Evolutionary conservation across 2,888 invertebrate genomes (phyloP), one percentile per base, ranked within the genome.

Genomic region (Quadroppia sp.): DNA sequence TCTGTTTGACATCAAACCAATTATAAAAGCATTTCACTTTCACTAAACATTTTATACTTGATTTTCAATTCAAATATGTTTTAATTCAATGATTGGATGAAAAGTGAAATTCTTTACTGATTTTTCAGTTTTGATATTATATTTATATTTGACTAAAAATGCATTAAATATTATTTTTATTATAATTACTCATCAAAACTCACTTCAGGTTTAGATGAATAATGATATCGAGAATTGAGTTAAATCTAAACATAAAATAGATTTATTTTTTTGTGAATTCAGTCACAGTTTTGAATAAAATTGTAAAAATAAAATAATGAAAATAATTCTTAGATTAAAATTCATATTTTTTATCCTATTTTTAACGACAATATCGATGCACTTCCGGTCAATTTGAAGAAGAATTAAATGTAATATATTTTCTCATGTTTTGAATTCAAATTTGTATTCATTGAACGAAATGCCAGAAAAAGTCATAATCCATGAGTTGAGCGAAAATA

Each of bases 1-100:
- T n/a, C 6, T 25, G 53, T 15, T 53, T 53, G 53, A 53, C 53
- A 53, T 25, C 53, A 53, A 53, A 53, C 53, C 25, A 53, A 53
- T 53, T 53, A 53, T 53, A 1, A 53, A 23, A 50, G n/a, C 20
- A n/a, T 50, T 20, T 53, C 53, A 23, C 25, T 13, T 53, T 53
- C n/a, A 9, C 7, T n/a, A 45, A 9, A 2, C 45, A 15, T 15
- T 45, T 17, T 45, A 13, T 45, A 4, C 36, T 45, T 45, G 45
- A 45, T 2, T 45, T 45, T 36, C 36, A 45, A 15, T 45, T 45
- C 2, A 11, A 45, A 45, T 13, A 45, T 15, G 15, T 45, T 45
- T 45, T 45, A 45, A 13, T 45, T 45, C 6, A 17, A 45, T 45
- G 15, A 2, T 45, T 45, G 4, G 36, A 36, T 36, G 36, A 7